Base-by-base conservation (phyloP, 2,113 vertebrate genomes). In the Otis tarda region DNA sequence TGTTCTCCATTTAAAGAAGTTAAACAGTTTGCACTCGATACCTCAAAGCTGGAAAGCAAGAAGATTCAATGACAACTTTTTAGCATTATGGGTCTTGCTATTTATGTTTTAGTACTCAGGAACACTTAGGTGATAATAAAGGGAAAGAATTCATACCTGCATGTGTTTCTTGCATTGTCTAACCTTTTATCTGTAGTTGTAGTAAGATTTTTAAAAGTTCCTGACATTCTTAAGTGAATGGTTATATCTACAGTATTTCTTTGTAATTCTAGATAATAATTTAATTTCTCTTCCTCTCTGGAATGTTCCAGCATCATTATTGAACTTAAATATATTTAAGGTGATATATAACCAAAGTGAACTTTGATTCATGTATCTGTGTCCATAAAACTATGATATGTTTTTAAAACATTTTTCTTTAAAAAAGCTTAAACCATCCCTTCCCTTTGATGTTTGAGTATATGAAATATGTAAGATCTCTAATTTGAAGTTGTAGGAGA, bases 31-130 rank as follows among this genome's bases (percentile, higher is more conserved):
- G 52, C 15, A 7, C 4, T 83, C 1, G 0, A 4, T 67, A 30
- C 2, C 3, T 65, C 43, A 37, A 14, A 85, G 28, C 4, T 67
- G 18, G 15, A 52, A 74, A 41, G 28, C 73, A 79, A 22, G 39
- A 41, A 24, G 20, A 24, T 50, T 59, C 7, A 27, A 0, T n/a
- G n/a, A 8, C 7, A 73, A 22, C 20, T 61, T 73, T 12, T 17
- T 50, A 24, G 15, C 5, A 0, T 41, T 64, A 5, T 4, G 18
- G 12, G 21, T 45, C 12, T 69, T 22, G 9, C 8, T 61, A 0
- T 74, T 91, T 60, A n/a, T 33, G 10, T 73, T 69, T 67, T 14
- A 31, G n/a, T 87, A 23, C n/a, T 64, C 20, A 8, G 4, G 20
- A 67, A 23, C 45, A 20, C 14, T 56, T 35, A 16, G 0, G 2